Evolutionary conservation across 2,113 vertebrate genomes (phyloP).

Genomic region (Andinoacara biseriatus): DNA sequence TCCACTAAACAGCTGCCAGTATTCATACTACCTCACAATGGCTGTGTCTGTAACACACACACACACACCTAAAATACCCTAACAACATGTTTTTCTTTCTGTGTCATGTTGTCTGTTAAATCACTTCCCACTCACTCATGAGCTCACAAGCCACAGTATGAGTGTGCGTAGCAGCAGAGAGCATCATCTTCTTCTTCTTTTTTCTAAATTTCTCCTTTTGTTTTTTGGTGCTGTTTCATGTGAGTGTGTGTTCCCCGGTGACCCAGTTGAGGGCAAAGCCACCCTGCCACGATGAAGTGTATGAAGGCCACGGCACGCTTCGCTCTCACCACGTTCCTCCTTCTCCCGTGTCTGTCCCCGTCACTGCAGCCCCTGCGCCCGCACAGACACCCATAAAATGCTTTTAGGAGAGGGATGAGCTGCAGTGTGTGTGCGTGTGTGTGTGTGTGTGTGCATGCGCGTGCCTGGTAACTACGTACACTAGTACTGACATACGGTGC

Average conservation of each 20-base stretch:
- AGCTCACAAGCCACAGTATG: constrained; percentile 16
- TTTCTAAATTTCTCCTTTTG: constrained; percentile 5
- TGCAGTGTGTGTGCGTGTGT: constrained; percentile 51
- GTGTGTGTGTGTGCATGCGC: background rate
- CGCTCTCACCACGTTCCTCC: constrained; percentile 27
- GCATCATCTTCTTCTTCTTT: constrained; percentile 9
- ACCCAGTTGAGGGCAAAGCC: constrained; percentile 75
- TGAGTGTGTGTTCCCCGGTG: constrained; percentile 63
- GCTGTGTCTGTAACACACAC: constrained; percentile 50
- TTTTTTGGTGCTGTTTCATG: constrained; percentile 59
- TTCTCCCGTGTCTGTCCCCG: constrained; percentile 36
- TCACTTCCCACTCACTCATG: constrained; percentile 42
- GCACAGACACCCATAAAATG: constrained; percentile 72
- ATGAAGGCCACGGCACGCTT: constrained; percentile 40
- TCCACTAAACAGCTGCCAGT: constrained; percentile 50
- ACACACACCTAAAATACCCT: constrained; percentile 40
- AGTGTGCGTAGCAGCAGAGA: constrained; percentile 28
- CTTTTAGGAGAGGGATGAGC: constrained; percentile 67
- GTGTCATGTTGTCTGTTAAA: constrained; percentile 40
- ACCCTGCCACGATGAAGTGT: constrained; percentile 44
- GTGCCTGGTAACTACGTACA: constrained; percentile 35
- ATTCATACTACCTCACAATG: constrained; percentile 55
- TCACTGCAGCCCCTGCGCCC: constrained; percentile 69
- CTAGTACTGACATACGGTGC: constrained; percentile 34
- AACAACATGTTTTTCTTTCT: constrained; percentile 29